Evolutionary conservation across 2,888 invertebrate species (phyloP), one percentile per base, ranked within the genome.

Genomic region (Drosophila ochracea): DNA sequence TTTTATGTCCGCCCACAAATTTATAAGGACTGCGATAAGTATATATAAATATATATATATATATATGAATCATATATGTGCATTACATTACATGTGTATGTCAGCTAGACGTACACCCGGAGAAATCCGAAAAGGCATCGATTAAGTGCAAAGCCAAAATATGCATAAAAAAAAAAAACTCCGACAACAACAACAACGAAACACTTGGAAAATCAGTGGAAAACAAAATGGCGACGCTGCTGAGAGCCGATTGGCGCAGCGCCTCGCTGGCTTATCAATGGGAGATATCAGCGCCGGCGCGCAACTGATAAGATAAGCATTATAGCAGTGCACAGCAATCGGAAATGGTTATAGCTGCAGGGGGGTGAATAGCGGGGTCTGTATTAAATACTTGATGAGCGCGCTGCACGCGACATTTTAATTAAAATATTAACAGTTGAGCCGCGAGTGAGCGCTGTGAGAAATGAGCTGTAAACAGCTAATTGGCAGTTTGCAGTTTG

Each of bases 1-100:
- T 83, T 87, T 83, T 71, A 90, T 79, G 65, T 84, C 90, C 91
- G 91, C 90, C 90, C 91, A 88, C 85, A 91, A 89, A 90, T 84
- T 91, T 79, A 88, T 82, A 90, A 84, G 76, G 76, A 55, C 68
- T 61, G 80, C 78, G 90, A 91, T 91, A 91, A 89, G 76, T 77
- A 37, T 31, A 31, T 31, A 31, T 31, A 31, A 19, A 5, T 3
- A 16, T 9, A 49, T 65, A 54, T 65, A 30, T 59, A 65, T 68
- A 54, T 25, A 3, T 3, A 21, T 9, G n/a, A 10, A 41, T 41
- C 10, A n/a, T n/a, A 1, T n/a, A 41, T n/a, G 10, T 43, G 21
- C 21, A 43, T 11, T 2, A 25, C 16, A 1, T 13, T 13, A 2
- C 19, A 19, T 39, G 19, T 39, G 19, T 19, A 19, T 37, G 37